phyloP scores from a whole-genome alignment of 2,797 vertebrate genomes.

The Darevskia nairensis region DNA sequence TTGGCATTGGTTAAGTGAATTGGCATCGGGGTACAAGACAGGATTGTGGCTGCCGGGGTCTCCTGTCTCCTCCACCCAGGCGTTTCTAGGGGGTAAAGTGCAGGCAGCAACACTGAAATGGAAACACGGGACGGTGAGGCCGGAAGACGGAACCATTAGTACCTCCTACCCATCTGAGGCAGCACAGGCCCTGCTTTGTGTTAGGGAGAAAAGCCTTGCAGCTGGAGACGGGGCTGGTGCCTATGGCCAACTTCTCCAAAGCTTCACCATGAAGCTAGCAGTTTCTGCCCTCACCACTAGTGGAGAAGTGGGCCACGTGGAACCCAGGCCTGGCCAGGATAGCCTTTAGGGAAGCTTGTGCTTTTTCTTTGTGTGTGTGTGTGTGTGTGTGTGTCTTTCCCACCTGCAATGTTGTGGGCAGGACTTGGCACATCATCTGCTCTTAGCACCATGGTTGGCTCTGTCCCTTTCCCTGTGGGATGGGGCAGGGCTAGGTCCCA shows the following conservation, averaged over 20 bases:
- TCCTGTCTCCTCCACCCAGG: constrained; percentile 28
- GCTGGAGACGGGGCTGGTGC: neutral
- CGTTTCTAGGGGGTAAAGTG: constrained; percentile 43
- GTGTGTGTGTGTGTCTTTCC: neutral
- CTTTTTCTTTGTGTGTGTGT: constrained; percentile 2
- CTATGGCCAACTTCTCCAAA: neutral
- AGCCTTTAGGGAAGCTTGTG: constrained; percentile 1
- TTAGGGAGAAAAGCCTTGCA: neutral
- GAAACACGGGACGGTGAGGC: constrained; percentile 11
- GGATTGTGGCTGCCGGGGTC: neutral
- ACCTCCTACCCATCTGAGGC: neutral
- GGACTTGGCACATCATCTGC: constrained; percentile 17
- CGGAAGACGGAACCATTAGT: constrained; percentile 31
- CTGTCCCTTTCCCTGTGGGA: neutral
- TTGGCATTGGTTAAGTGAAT: constrained; percentile 19
- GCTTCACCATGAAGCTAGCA: neutral
- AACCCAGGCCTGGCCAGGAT: neutral
- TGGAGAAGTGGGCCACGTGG: neutral
- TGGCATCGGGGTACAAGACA: constrained; percentile 18
- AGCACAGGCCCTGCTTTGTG: neutral
- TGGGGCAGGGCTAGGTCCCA: constrained; percentile 24
- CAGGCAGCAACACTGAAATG: constrained; percentile 37
- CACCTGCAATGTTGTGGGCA: neutral
- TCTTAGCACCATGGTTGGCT: constrained; percentile 32
- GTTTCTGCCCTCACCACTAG: neutral